These are phyloP conservation scores for Antechinus stuartii DNA, from an alignment of 2,113 vertebrate species.

Conservation along the genomic window DNA sequence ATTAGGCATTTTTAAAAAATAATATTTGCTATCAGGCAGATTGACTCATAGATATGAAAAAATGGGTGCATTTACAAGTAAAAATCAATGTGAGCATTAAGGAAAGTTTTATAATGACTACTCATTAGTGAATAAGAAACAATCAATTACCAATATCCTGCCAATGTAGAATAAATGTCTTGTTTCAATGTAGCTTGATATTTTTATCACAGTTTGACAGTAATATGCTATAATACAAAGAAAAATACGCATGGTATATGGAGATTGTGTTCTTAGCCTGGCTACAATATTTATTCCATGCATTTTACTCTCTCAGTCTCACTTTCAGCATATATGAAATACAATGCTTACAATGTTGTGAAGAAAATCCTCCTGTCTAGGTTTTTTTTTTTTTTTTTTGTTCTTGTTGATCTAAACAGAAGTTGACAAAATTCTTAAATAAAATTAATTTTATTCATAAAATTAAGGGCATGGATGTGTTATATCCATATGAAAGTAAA, in stretches of 20 bases:
- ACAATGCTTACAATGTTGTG: background rate
- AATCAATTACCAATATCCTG: fast-evolving
- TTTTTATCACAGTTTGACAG: background rate
- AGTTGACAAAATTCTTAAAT: background rate
- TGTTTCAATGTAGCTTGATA: background rate
- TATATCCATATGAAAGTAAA: background rate
- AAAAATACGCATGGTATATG: background rate
- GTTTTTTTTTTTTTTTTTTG: too few relatives aligned
- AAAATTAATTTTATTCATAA: background rate
- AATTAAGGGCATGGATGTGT: background rate
- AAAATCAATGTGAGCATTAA: background rate
- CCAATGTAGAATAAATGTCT: background rate
- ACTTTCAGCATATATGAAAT: background rate
- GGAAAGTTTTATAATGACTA: background rate
- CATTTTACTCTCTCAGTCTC: background rate
- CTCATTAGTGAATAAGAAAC: too few relatives aligned
- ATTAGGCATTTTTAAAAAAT: background rate
- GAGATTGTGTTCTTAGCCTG: background rate
- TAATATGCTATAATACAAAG: background rate
- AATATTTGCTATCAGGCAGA: background rate
- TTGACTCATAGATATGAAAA: background rate
- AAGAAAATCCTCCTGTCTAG: background rate
- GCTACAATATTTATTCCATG: background rate
- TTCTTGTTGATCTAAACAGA: background rate
- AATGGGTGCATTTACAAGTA: fast-evolving